Percentiles rank a stretch among this genome's conserved stretches.
These are phyloP conservation scores for Meghimatium bilineatum DNA, from an alignment of 2,888 invertebrate genomes.

Conservation along the genomic window DNA sequence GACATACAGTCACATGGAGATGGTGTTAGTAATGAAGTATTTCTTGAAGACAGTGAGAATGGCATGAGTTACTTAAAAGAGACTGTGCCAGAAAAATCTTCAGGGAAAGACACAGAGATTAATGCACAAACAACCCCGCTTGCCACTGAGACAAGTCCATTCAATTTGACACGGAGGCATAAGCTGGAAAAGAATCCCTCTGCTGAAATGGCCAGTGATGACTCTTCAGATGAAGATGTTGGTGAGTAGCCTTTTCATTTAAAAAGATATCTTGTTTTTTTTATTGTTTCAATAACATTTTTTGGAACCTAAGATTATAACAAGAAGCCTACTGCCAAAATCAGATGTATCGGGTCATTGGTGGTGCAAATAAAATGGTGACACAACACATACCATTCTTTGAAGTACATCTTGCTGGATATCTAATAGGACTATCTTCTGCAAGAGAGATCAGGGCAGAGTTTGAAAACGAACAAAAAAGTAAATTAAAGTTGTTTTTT, in stretches of 20 bases:
- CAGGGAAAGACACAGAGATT: neutral
- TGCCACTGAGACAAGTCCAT: neutral
- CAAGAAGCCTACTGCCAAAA: too few relatives aligned
- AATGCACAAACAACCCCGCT: neutral
- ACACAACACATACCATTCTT: too few relatives aligned
- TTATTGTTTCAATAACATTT: too few relatives aligned
- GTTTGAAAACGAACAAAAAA: too few relatives aligned
- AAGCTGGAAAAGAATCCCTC: slow-evolving; percentile 43
- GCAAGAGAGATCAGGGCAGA: too few relatives aligned
- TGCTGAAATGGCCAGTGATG: slow-evolving; percentile 57
- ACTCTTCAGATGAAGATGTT: slow-evolving; percentile 69
- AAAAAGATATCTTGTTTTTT: neutral
- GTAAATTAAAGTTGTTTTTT: too few relatives aligned
- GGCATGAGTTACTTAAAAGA: neutral
- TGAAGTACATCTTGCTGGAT: too few relatives aligned
- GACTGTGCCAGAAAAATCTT: neutral
- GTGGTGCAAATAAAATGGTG: too few relatives aligned
- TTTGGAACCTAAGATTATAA: too few relatives aligned
- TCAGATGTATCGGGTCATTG: too few relatives aligned
- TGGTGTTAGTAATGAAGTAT: neutral
- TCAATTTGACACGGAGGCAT: slow-evolving; percentile 28
- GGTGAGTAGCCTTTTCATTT: slow-evolving; percentile 54
- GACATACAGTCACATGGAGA: neutral
- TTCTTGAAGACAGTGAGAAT: too few relatives aligned
- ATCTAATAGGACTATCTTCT: too few relatives aligned